Base-by-base conservation (phyloP, 2,797 vertebrate genomes). In the Tauraco hartlaubi region DNA sequence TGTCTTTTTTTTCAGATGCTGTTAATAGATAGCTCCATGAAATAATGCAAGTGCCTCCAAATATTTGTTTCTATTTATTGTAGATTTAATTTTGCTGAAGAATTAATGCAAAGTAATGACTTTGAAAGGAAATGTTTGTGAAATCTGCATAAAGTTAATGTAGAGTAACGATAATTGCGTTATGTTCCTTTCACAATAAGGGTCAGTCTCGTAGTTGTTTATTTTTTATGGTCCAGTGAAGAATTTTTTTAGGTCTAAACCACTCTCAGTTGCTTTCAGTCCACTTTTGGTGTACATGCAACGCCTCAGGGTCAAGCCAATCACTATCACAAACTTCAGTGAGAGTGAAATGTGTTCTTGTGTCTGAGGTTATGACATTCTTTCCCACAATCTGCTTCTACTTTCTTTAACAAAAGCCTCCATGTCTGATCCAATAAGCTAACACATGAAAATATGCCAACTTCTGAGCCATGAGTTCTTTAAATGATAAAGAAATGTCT, bases 351-450 rank as follows among this genome's bases (percentile, higher is more conserved):
- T 3, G 5, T 79, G 43, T 5, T 75, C 93, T 74, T 93, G 21
- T 69, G 67, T 87, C 87, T 85, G 67, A 58, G 66, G 43, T 94
- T 87, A 83, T 3, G 46, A 61, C 37, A 74, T 94, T 85, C 37
- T 86, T 91, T 92, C 69, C 66, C 59, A 76, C 52, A 89, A 58
- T 82, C 76, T 96, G 63, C 66, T 96, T 96, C 92, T 19, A 71
- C 39, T 96, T 96, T 89, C 39, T 93, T 75, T 64, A 69, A 85
- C 48, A 77, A 76, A 85, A 68, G 33, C 54, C 28, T 87, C 88
- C 56, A 28, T 43, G 41, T 93, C 94, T 85, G 54, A 92, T 93
- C 62, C 79, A 76, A 76, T 86, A 82, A 94, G 23, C 35, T n/a
- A 84, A 51, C 28, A 48, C 37, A 63, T 74, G 94, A 94, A 96